These are phyloP conservation scores for Lepidurus couesii DNA, from an alignment of 1,140 invertebrate species.

Conservation along the genomic window DNA sequence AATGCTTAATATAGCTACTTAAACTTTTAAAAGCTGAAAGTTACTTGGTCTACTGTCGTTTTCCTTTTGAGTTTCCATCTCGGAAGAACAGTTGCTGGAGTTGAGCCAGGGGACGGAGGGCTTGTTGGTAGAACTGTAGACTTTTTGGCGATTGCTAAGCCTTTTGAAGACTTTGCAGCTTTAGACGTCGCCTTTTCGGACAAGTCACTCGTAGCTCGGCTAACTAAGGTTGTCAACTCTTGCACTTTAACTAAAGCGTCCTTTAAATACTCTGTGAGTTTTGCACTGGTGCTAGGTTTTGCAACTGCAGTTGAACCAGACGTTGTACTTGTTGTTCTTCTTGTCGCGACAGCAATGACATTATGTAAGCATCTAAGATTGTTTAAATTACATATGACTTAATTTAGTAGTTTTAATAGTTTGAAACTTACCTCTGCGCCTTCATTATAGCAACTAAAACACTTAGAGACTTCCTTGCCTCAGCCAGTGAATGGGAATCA, in stretches of 20 bases:
- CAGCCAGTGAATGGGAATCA: neutral
- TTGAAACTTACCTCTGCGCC: neutral
- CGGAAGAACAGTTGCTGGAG: neutral
- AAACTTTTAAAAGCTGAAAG: neutral
- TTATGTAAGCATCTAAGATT: neutral
- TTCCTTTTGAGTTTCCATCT: conserved; percentile 30
- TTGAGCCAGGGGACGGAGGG: neutral
- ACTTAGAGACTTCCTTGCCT: neutral
- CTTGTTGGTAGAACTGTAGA: neutral
- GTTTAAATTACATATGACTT: neutral
- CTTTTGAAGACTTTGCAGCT: neutral
- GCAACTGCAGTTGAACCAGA: neutral
- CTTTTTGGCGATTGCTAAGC: neutral
- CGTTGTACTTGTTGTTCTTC: neutral
- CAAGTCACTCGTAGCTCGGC: neutral
- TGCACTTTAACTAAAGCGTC: neutral
- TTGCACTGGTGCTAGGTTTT: neutral
- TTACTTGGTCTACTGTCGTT: neutral
- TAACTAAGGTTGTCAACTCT: neutral
- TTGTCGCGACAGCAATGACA: neutral
- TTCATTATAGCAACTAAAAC: neutral
- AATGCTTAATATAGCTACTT: neutral
- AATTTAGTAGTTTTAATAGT: neutral
- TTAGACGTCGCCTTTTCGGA: neutral
- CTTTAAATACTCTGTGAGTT: neutral